phyloP scores from a whole-genome alignment of 1,140 invertebrate genomes.

The Vanessa tameamea region DNA sequence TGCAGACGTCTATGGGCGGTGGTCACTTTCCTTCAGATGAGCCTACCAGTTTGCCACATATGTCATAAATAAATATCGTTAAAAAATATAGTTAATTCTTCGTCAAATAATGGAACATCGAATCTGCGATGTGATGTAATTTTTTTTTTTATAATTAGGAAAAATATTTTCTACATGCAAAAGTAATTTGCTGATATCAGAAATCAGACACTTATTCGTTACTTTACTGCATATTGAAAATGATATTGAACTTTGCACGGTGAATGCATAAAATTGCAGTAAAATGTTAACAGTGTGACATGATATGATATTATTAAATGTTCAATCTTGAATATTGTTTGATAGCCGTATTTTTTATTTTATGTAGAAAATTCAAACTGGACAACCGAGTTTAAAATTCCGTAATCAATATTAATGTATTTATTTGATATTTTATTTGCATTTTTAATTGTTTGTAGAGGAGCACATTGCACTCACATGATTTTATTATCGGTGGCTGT shows the following conservation, averaged over 20 bases:
- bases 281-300: slow-evolving; percentile 17
- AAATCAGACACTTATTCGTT: slow-evolving; percentile 25
- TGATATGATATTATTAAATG: slow-evolving; percentile 17
- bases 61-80: no score
- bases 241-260: slow-evolving; percentile 23
- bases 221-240: slow-evolving; percentile 39
- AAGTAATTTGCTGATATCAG: slow-evolving; percentile 23
- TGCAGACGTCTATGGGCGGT: no score
- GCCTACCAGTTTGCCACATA: no score
- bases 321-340: slow-evolving; percentile 8
- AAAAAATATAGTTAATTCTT: no score
- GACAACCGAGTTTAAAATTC: neutral
- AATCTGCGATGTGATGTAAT: neutral
- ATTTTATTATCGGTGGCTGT: no score
- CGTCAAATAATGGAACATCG: no score
- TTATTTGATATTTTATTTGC: no score
- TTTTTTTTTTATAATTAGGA: slow-evolving; percentile 9
- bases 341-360: neutral
- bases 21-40: no score
- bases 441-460: no score
- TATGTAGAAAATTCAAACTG: neutral
- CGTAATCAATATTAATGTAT: neutral
- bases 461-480: no score
- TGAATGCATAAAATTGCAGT: slow-evolving; percentile 30
- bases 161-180: neutral